These are phyloP conservation scores for Phaetusa simplex DNA, from an alignment of 2,113 vertebrate genomes.

Conservation along the genomic window DNA sequence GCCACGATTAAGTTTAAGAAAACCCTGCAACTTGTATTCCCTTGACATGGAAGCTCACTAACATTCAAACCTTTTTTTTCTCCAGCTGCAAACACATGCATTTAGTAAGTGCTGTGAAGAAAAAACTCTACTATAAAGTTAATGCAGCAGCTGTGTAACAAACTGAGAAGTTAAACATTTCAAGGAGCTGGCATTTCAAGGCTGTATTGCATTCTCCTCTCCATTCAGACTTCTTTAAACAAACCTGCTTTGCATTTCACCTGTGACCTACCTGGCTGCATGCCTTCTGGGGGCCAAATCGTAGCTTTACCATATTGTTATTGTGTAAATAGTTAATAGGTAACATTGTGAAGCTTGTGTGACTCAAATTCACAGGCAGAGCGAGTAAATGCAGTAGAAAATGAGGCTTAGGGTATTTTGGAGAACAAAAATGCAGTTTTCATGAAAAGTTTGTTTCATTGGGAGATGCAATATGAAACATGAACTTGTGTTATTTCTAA, in stretches of 20 bases:
- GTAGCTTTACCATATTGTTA: not conserved
- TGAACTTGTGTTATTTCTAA: not conserved
- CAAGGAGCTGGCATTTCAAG: not conserved
- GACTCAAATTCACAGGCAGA: not conserved
- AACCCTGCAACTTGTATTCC: not conserved
- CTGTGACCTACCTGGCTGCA: not conserved
- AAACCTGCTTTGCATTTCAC: constrained; percentile 28
- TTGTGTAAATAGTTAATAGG: not conserved
- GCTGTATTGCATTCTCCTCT: not conserved
- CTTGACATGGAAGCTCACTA: not conserved
- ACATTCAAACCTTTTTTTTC: not conserved
- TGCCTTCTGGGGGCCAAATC: not conserved
- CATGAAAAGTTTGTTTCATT: not conserved
- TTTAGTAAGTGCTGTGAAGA: not conserved
- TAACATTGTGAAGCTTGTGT: not conserved
- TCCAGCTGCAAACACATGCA: not conserved
- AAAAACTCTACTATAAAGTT: not conserved
- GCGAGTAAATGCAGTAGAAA: not conserved
- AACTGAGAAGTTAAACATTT: constrained; percentile 2
- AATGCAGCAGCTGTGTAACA: not conserved
- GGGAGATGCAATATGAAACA: not conserved
- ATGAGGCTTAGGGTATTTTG: not conserved
- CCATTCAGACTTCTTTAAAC: constrained; percentile 14
- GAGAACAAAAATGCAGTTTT: not conserved
- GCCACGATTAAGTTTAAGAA: not conserved